Base-by-base conservation (phyloP, 2,888 invertebrate species). In the Ypsolopha scabrella region DNA sequence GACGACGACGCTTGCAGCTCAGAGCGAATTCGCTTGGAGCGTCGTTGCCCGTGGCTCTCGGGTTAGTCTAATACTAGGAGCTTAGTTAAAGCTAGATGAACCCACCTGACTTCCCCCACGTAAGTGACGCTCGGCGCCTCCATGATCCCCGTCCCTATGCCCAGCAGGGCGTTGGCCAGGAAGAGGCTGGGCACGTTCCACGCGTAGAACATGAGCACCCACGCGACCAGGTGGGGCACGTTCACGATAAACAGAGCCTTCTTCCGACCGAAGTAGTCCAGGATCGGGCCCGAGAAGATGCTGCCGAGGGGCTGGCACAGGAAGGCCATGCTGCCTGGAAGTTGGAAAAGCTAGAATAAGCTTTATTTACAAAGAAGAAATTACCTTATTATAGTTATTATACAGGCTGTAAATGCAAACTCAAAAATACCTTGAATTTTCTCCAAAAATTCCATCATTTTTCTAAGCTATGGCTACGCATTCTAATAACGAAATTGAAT, bases 61-160 rank as follows among this genome's bases (percentile, higher is more conserved):
- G n/a, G n/a, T n/a, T n/a, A n/a, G n/a, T n/a, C n/a, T n/a, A n/a
- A n/a, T n/a, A n/a, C n/a, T n/a, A n/a, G n/a, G n/a, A n/a, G n/a
- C n/a, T n/a, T n/a, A n/a, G n/a, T n/a, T n/a, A n/a, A n/a, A n/a
- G n/a, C n/a, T n/a, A n/a, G n/a, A n/a, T n/a, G n/a, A 24, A 51
- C 52, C 61, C 58, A 88, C 88, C 86, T 83, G 39, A 89, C 77
- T 77, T 89, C 89, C 1, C 89, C 89, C n/a, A 89, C 81, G 54
- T 90, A 90, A 1, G 89, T 89, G n/a, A 89, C 71, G 1, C 88
- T 87, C 0, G 89, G 89, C 0, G 88, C 89, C 60, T 89, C 89
- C 89, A 89, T 88, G 11, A 89, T 77, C 0, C 89, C 89, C 3
- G 88, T 87, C 0, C 89, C 89, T 6, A 89, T 74, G 0, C 90